These are phyloP conservation scores for Cygnus buccinator DNA, from an alignment of 2,113 vertebrate genomes.

Conservation along the genomic window DNA sequence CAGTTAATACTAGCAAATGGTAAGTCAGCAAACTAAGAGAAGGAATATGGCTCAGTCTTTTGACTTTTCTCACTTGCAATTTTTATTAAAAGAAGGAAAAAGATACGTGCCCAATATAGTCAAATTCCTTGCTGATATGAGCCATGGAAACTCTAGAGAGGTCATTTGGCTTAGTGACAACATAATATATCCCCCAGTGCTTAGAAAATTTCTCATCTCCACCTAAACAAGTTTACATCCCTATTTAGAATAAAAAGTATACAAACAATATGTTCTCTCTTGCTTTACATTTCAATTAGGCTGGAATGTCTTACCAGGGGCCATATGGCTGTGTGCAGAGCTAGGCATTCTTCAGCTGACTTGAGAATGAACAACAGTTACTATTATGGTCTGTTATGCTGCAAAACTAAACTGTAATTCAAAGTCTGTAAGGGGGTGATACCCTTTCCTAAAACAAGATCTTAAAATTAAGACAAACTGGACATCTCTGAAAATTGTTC, in stretches of 20 bases:
- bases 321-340: neutral
- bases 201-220: neutral
- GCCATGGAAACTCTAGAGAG: neutral
- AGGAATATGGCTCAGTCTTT: neutral
- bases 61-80: neutral
- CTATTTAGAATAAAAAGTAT: conserved; percentile 20
- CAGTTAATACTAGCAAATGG: neutral
- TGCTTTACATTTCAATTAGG: conserved; percentile 22
- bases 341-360: neutral
- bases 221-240: neutral
- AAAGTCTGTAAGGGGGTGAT: neutral
- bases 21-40: neutral
- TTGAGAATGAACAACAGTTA: neutral
- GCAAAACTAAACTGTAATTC: conserved; percentile 28
- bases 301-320: conserved; percentile 1
- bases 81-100: neutral
- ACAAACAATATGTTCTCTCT: neutral
- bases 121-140: neutral
- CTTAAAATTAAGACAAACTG: neutral
- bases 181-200: neutral
- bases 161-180: neutral
- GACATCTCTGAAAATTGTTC: neutral
- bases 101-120: neutral
- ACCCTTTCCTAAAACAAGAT: neutral
- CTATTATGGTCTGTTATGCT: neutral